These are phyloP conservation scores for Noctilio leporinus DNA, from an alignment of 2,113 vertebrate species.

Conservation along the genomic window DNA sequence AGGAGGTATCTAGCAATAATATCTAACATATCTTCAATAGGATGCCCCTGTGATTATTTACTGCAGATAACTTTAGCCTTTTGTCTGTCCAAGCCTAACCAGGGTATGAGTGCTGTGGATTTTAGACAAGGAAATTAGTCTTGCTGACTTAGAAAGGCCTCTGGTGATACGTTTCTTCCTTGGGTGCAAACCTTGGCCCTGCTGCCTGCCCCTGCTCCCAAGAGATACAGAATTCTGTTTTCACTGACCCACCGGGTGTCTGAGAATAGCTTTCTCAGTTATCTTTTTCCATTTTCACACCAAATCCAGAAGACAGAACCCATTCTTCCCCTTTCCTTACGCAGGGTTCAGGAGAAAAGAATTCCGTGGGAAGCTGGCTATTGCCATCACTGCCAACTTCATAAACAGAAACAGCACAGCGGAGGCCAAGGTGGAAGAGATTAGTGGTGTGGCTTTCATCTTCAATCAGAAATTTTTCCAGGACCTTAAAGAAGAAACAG, in stretches of 20 bases:
- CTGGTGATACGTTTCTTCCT: not conserved
- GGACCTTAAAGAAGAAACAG: conserved; percentile 95
- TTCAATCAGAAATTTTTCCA: conserved; percentile 99
- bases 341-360: conserved; percentile 96
- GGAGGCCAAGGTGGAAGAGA: conserved; percentile 97
- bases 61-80: not conserved
- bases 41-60: not conserved
- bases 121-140: not conserved
- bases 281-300: not conserved
- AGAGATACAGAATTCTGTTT: not conserved
- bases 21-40: not conserved
- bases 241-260: not conserved
- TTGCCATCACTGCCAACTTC: conserved; percentile 98
- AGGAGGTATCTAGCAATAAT: not conserved
- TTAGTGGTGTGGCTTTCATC: conserved; percentile 98
- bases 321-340: not conserved
- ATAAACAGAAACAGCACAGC: conserved; percentile 97
- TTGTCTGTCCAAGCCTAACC: not conserved
- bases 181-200: not conserved
- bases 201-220: not conserved
- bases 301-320: not conserved
- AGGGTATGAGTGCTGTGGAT: not conserved
- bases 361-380: conserved; percentile 96
- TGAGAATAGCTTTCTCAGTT: not conserved
- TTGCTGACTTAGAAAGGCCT: not conserved